These are phyloP conservation scores for Eleginops maclovinus DNA, from an alignment of 2,113 vertebrate genomes.

Conservation along the genomic window DNA sequence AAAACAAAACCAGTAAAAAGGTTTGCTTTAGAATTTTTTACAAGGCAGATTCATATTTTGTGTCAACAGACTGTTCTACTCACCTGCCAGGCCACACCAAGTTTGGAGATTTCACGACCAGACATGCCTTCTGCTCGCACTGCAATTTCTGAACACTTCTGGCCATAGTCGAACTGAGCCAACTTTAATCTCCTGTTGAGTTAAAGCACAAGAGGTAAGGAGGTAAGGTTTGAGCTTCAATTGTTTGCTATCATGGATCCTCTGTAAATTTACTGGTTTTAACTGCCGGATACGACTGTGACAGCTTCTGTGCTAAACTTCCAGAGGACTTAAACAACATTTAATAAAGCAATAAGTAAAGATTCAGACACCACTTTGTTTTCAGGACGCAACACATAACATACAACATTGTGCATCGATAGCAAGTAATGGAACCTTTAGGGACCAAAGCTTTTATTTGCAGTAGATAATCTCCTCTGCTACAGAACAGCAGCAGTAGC, in stretches of 20 bases:
- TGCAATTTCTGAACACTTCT: conserved; percentile 90
- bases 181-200: conserved; percentile 87
- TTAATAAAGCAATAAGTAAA: conserved; percentile 43
- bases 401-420: conserved; percentile 49
- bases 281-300: neutral
- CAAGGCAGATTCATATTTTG: neutral
- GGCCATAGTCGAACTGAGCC: conserved; percentile 90
- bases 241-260: conserved; percentile 17
- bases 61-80: conserved; percentile 30
- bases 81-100: conserved; percentile 92
- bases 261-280: neutral
- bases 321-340: conserved; percentile 21
- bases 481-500: conserved; percentile 2
- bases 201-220: conserved; percentile 3
- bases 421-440: conserved; percentile 34
- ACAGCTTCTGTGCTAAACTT: neutral
- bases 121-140: conserved; percentile 88
- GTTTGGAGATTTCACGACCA: conserved; percentile 91
- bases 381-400: conserved; percentile 46
- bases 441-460: conserved; percentile 42
- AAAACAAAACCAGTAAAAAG: conserved; percentile 1
- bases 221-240: neutral
- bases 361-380: conserved; percentile 30
- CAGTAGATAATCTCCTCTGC: conserved; percentile 39
- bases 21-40: conserved; percentile 6